phyloP scores from a whole-genome alignment of 2,797 vertebrate genomes.

The Diplodus puntazzo region DNA sequence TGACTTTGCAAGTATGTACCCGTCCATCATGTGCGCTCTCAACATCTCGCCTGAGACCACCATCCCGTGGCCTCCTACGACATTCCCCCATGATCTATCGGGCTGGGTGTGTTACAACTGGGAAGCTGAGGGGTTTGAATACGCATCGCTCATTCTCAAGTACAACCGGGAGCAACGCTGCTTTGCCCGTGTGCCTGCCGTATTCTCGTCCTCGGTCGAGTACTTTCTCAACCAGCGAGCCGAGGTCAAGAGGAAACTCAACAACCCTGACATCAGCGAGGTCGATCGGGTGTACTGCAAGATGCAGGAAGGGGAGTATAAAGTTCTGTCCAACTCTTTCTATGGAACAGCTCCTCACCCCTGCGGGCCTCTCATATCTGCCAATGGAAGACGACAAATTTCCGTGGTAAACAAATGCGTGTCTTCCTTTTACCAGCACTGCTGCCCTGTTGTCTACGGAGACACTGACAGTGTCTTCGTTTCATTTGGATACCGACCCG shows the following conservation, averaged over 20 bases:
- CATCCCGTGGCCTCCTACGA: neutral
- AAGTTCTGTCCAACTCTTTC: conserved; percentile 32
- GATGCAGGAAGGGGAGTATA: conserved; percentile 27
- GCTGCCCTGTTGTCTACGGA: conserved; percentile 29
- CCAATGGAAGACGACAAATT: conserved; percentile 29
- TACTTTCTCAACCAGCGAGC: conserved; percentile 17
- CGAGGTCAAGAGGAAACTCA: neutral
- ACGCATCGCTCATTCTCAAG: conserved; percentile 17
- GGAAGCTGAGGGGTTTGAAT: conserved; percentile 33
- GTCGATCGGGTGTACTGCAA: conserved; percentile 14
- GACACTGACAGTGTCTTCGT: conserved; percentile 52
- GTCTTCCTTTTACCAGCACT: neutral
- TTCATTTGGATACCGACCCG: neutral
- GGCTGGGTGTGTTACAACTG: conserved; percentile 46
- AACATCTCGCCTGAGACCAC: conserved; percentile 49
- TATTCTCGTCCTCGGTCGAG: conserved; percentile 13
- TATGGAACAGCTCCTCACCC: conserved; percentile 28
- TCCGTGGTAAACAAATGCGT: conserved; percentile 36
- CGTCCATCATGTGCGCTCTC: conserved; percentile 40
- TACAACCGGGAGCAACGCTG: neutral
- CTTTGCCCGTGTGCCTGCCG: neutral
- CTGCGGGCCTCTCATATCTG: conserved; percentile 21
- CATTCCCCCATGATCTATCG: conserved; percentile 6
- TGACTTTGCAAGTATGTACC: conserved; percentile 52
- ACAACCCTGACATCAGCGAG: accelerated